phyloP scores from a whole-genome alignment of 2,888 invertebrate genomes.

The Habrosyne pyritoides region DNA sequence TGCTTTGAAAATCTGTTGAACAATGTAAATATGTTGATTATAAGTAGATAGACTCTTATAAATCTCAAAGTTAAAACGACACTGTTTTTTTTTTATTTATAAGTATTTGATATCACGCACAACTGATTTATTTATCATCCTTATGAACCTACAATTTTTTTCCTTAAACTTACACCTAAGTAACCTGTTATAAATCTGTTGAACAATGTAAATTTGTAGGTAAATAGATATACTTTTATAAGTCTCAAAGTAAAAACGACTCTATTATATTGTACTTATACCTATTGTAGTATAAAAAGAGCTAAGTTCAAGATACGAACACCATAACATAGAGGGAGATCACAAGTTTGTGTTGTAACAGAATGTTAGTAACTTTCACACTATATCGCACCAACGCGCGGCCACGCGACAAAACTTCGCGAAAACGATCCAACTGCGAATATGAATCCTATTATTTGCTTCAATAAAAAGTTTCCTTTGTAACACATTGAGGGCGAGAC shows the following conservation, averaged over 20 bases:
- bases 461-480: slow-evolving; percentile 63
- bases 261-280: too few species aligned
- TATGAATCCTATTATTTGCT: slow-evolving; percentile 71
- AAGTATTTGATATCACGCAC: too few species aligned
- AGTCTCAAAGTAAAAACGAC: too few species aligned
- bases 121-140: too few species aligned
- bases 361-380: slow-evolving; percentile 44
- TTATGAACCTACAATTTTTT: too few species aligned
- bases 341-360: slow-evolving; percentile 37
- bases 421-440: slow-evolving; percentile 55
- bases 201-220: too few species aligned
- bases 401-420: slow-evolving; percentile 42
- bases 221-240: too few species aligned
- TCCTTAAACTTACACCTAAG: not conserved
- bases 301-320: slow-evolving; percentile 19
- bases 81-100: too few species aligned
- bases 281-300: not conserved
- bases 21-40: not conserved
- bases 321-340: slow-evolving; percentile 21
- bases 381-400: slow-evolving; percentile 36
- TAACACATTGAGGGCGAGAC: slow-evolving; percentile 38
- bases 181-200: too few species aligned
- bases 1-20: not conserved
- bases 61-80: too few species aligned
- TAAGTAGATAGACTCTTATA: not conserved